Evolutionary conservation across 2,113 vertebrate species (phyloP), one percentile per base, ranked within the genome.

Genomic region (Anarrhichthys ocellatus): DNA sequence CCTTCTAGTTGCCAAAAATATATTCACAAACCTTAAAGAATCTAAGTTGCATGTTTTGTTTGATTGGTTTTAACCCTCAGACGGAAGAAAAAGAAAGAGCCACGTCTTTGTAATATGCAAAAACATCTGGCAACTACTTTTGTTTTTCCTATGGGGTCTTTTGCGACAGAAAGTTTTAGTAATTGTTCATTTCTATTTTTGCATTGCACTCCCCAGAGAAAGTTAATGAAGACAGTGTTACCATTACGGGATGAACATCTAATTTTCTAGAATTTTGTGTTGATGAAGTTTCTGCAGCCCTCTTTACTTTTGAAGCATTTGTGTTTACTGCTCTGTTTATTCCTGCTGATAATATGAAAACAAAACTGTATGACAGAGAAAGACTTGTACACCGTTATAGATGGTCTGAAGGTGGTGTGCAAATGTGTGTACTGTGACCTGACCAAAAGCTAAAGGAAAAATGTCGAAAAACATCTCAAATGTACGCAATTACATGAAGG

Each of bases 361-460:
- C 27, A 63, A 24, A 32, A 11, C 17, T 59, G 36, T 15, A 40
- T 32, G 70, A 72, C 15, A 18, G 34, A 56, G 15, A 48, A 68
- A 46, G 9, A 46, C 24, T 32, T 48, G 4, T 48, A 48, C 20
- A 44, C 42, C 42, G 32, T 50, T 24, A 38, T 14, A 27, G 42
- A 15, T 68, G 48, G 10, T 56, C 59, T 44, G 61, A 65, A 56
- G 44, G 32, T 40, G 32, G 32, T 46, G 14, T 64, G 34, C 29
- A 46, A 36, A 27, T 48, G n/a, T 42, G 64, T 61, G 34, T 40
- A 66, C 24, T 75, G 44, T 65, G 61, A 76, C 36, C 34, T 22
- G n/a, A 65, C 2, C 2, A 29, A 29, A 29, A 29, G 2, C 29
- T 2, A 29, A 29, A 29, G 29, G 29, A 29, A 29, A 29, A 29